These are phyloP conservation scores for Rafetus swinhoei DNA, from an alignment of 2,113 vertebrate species.

Conservation along the genomic window DNA sequence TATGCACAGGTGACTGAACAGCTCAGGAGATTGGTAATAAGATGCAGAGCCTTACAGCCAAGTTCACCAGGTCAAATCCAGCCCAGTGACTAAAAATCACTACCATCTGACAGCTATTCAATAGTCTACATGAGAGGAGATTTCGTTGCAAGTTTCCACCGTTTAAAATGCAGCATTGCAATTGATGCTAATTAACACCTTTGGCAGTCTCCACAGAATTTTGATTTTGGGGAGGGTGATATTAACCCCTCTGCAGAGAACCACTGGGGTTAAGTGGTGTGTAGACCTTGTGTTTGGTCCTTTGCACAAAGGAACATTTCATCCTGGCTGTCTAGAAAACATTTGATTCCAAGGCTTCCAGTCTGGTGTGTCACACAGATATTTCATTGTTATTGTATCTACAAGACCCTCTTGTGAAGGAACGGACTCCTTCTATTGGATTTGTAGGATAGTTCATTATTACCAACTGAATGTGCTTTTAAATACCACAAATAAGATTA, in stretches of 20 bases:
- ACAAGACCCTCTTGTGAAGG: background rate
- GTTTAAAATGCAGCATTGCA: background rate
- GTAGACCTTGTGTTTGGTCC: background rate
- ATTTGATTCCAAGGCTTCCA: background rate
- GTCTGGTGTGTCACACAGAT: background rate
- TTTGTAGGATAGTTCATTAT: background rate
- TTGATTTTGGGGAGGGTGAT: background rate
- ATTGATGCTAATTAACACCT: background rate
- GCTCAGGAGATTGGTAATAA: background rate
- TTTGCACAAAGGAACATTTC: background rate
- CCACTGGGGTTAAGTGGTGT: background rate
- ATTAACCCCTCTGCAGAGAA: background rate
- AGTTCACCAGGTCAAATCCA: background rate
- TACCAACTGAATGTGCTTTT: background rate
- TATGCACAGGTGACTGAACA: background rate
- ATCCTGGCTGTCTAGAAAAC: background rate
- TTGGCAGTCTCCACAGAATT: background rate
- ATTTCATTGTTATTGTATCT: background rate
- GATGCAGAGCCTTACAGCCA: background rate
- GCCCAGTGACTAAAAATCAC: background rate
- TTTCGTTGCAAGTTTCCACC: background rate
- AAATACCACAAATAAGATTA: background rate
- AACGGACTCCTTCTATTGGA: background rate
- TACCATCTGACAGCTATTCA: background rate
- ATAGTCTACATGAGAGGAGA: background rate